Base-by-base conservation (phyloP, 2,888 invertebrate genomes). In the Junonia oenone region DNA sequence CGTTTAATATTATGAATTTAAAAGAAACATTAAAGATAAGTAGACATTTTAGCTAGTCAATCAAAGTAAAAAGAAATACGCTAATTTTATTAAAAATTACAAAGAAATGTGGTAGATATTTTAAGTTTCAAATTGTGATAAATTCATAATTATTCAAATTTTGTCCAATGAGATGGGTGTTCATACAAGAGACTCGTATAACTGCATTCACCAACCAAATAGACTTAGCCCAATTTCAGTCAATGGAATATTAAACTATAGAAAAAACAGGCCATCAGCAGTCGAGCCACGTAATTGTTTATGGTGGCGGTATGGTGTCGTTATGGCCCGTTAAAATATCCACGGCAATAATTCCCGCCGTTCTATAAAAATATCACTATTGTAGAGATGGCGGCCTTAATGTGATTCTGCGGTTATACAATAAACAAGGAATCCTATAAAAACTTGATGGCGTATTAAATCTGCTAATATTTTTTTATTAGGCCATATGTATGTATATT, bases 311-410 rank as follows among this genome's bases (percentile, higher is more conserved):
- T 37, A 43, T 26, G 26, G 43, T 26, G 26, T 26, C 26, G 43
- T 43, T 43, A 43, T 13, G 26, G 22, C 22, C 43, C 26, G 43
- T 43, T 43, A 26, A 13, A 43, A 43, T 43, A 43, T 26, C 38
- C 38, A 17, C 13, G n/a, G 26, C 43, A 17, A 43, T 43, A 43
- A 43, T 43, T 43, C 26, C 19, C n/a, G 43, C 43, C 22, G 13
- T 43, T 43, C 38, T 40, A 40, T 40, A 40, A 40, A 40, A 40
- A 40, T 40, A 40, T 40, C n/a, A 19, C 38, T 19, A 40, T 40
- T 40, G 38, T 40, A 17, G 35, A 35, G 38, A 40, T 40, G 19
- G 38, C 8, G 17, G 38, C 17, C 11, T 40, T 40, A 40, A 40
- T 40, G 38, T 38, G 38, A 19, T 40, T 40, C 19, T 40, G 38